Evolutionary conservation across 2,888 invertebrate genomes (phyloP).

Genomic region (Phragmatobia fuliginosa): DNA sequence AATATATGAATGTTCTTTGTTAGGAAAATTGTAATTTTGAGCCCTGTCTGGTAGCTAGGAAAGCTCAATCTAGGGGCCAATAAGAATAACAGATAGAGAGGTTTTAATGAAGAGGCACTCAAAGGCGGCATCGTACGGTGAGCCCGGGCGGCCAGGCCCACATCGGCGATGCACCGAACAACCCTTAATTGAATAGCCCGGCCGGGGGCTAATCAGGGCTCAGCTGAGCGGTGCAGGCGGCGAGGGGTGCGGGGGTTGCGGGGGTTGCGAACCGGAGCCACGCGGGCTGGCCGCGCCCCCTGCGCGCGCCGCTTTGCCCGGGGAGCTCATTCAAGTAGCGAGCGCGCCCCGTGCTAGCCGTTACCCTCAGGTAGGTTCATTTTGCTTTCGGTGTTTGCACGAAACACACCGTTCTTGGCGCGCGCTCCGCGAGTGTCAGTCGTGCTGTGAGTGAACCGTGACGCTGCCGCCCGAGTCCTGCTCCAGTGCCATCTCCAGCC

Average conservation of each 20-base stretch:
- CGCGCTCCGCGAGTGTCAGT: constrained; percentile 82
- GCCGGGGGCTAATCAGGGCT: constrained; percentile 85
- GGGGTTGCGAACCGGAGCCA: constrained; percentile 79
- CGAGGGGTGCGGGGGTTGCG: constrained; percentile 57
- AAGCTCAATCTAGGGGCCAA: constrained; percentile 56
- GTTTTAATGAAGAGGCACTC: constrained; percentile 77
- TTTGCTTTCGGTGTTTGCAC: constrained; percentile 85
- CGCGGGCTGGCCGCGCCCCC: constrained; percentile 88
- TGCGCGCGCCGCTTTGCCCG: constrained; percentile 87
- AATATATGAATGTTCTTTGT: constrained; percentile 35
- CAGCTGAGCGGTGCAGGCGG: constrained; percentile 81
- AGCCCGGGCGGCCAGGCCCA: constrained; percentile 56
- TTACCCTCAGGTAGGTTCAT: constrained; percentile 85
- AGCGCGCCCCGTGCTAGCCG: constrained; percentile 84
- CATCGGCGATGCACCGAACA: constrained; percentile 78
- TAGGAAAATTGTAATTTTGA: constrained; percentile 56
- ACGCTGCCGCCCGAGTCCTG: constrained; percentile 54
- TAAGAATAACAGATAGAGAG: constrained; percentile 75
- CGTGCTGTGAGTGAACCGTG: constrained; percentile 77
- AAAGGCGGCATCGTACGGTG: constrained; percentile 64
- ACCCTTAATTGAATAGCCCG: constrained; percentile 85
- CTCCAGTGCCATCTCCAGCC: constrained; percentile 30
- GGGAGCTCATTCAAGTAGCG: constrained; percentile 84
- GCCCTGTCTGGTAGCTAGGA: constrained; percentile 35
- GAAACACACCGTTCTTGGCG: constrained; percentile 73